Conservation (phyloP, 2,888 invertebrate species). For the Mellilla xanthometata region DNA sequence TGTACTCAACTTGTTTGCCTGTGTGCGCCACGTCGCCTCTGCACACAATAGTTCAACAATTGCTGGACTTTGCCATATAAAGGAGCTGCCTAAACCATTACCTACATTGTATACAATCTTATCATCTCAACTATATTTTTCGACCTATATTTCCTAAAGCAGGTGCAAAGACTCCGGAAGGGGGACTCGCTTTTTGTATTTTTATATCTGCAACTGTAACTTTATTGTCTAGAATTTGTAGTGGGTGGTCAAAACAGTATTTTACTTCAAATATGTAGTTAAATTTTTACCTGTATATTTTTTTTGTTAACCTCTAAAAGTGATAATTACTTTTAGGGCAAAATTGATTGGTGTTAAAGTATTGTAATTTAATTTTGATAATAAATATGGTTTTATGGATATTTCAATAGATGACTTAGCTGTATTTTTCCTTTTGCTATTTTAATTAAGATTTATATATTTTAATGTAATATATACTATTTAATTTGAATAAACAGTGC, state of each 20-base stretch:
- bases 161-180: conserved; percentile 59
- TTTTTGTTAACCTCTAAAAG: conserved; percentile 60
- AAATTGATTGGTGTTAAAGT: conserved; percentile 68
- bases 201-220: conserved; percentile 71
- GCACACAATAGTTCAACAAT: conserved; percentile 15
- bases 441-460: conserved; percentile 79
- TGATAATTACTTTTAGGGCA: conserved; percentile 61
- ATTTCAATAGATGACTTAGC: conserved; percentile 77
- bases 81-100: conserved; percentile 14
- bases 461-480: conserved; percentile 81
- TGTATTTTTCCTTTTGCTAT: conserved; percentile 78
- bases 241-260: conserved; percentile 62
- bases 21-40: conserved; percentile 9
- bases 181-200: conserved; percentile 79
- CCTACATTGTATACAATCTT: conserved; percentile 24
- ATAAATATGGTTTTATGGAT: conserved; percentile 72
- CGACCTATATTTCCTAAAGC: conserved; percentile 58
- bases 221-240: conserved; percentile 47
- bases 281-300: conserved; percentile 61
- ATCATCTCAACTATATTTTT: conserved; percentile 73
- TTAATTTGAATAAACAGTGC: conserved; percentile 82
- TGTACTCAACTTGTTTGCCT: conserved; percentile 6
- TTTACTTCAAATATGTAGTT: conserved; percentile 41
- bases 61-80: conserved; percentile 19
- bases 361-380: conserved; percentile 35